Evolutionary conservation across 2,797 vertebrate species (phyloP), one percentile per base, ranked within the genome.

Genomic region (Cirrhinus molitorella): DNA sequence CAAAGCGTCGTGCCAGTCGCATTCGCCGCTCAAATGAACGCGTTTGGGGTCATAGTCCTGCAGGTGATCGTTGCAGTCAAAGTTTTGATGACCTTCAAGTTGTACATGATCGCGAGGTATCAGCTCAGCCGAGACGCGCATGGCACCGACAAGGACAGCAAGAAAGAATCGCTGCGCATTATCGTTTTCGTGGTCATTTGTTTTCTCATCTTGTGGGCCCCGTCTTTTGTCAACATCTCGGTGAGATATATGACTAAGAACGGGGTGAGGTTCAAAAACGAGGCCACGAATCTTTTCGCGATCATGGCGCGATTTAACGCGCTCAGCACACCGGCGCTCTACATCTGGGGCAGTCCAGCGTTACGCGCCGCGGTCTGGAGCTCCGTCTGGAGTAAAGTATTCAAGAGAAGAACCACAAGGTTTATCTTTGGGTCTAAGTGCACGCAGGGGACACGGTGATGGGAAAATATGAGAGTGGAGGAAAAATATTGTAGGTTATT

Each of bases 131-230:
- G 95, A 71, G 94, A 95, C 73, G 85, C 84, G 14, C 92, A 94
- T 3, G 91, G 92, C n/a, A 80, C 83, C 0, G 94, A 95, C 40
- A 87, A 91, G 17, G 94, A 95, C 28, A 92, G 71, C 88, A 95
- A 95, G 71, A 94, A 91, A 37, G 94, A 95, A 85, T 95, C 95
- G 4, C 83, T 96, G 86, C 93, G 93, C 79, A 93, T 95, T 78
- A 95, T 96, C 13, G 92, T 96, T 70, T 93, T 95, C 37, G 94
- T 95, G 83, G 95, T 96, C 0, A 94, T 95, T 1, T 94, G 91
- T 45, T 95, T 95, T 83, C 68, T 96, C 87, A 87, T 84, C 12
- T 85, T 96, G n/a, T 95, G 95, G 95, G 90, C 91, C 85, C 95
- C 95, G 0, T 94, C 94, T 0, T 96, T 95, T 80, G 86, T 95